Percentiles rank a stretch among this genome's conserved stretches.
Evolutionary conservation across 2,888 invertebrate species (phyloP).

Genomic region (Cremastinae sp.): DNA sequence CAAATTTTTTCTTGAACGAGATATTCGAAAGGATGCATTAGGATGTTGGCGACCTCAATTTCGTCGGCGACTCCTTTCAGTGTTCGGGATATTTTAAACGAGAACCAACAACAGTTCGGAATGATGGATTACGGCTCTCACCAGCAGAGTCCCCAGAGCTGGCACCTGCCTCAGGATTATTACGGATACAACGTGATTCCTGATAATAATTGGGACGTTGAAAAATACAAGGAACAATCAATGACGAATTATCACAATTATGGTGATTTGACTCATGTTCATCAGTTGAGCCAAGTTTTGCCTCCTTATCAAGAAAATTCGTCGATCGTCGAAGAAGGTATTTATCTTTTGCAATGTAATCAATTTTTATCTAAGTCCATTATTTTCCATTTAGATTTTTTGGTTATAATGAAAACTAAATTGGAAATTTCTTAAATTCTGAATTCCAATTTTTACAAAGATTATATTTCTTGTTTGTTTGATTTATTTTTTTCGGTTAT

Average conservation of each 20-base stretch:
- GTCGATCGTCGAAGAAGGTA: constrained; percentile 75
- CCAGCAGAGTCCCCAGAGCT: constrained; percentile 68
- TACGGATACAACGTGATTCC: constrained; percentile 72
- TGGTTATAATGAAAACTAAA: not conserved
- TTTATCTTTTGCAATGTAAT: not conserved
- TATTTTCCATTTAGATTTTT: not conserved
- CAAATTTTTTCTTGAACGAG: constrained; percentile 33
- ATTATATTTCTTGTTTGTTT: too few species aligned
- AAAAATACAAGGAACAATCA: constrained; percentile 76
- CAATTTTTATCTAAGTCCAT: too few species aligned
- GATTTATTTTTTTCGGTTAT: not conserved
- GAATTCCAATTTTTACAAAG: not conserved
- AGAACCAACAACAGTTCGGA: constrained; percentile 74
- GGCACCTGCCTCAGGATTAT: constrained; percentile 73
- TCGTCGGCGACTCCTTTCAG: constrained; percentile 76
- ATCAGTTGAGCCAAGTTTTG: constrained; percentile 73
- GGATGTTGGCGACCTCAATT: constrained; percentile 75
- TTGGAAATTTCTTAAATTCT: not conserved
- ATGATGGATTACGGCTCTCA: constrained; percentile 75
- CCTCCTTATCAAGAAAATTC: constrained; percentile 72
- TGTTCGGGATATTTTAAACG: constrained; percentile 78
- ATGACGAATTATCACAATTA: constrained; percentile 72
- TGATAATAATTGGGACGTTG: constrained; percentile 76
- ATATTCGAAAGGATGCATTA: constrained; percentile 65
- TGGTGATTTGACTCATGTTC: constrained; percentile 73